Conservation (phyloP, 1,140 invertebrate species). For the Drosophila baimaii region DNA sequence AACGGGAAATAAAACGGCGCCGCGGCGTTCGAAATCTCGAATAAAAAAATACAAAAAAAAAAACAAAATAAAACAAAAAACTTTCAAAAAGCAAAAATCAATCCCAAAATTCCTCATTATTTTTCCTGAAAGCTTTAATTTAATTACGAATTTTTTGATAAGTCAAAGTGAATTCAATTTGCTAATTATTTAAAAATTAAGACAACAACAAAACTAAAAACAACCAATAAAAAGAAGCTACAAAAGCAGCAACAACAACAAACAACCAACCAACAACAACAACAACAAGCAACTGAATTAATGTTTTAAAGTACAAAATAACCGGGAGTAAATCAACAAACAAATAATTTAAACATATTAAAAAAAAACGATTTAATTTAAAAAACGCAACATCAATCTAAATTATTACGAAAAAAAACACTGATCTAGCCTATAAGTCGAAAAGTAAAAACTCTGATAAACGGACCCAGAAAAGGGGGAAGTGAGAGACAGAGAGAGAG, state of each 20-base stretch:
- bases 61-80: conserved; percentile 35
- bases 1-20: conserved; percentile 48
- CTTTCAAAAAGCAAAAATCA: conserved; percentile 48
- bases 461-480: conserved; percentile 17
- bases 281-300: conserved; percentile 80
- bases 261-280: conserved; percentile 70
- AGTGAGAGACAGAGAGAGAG: conserved; percentile 27
- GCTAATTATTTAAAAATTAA: conserved; percentile 74
- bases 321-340: conserved; percentile 78
- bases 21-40: conserved; percentile 65
- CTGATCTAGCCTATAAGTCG: conserved; percentile 50
- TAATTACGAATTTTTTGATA: conserved; percentile 81
- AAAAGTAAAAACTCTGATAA: conserved; percentile 41
- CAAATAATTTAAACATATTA: conserved; percentile 76
- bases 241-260: conserved; percentile 72
- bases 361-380: conserved; percentile 72
- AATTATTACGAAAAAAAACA: conserved; percentile 64
- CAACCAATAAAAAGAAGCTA: conserved; percentile 51
- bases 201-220: conserved; percentile 53
- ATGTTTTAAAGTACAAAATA: conserved; percentile 84
- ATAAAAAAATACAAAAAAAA: conserved; percentile 45
- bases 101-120: conserved; percentile 81
- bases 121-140: conserved; percentile 82
- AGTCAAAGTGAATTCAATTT: conserved; percentile 81
- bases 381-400: conserved; percentile 81